Evolutionary conservation across 2,113 vertebrate genomes (phyloP), one percentile per base, ranked within the genome.

Genomic region (Pangasianodon hypophthalmus): DNA sequence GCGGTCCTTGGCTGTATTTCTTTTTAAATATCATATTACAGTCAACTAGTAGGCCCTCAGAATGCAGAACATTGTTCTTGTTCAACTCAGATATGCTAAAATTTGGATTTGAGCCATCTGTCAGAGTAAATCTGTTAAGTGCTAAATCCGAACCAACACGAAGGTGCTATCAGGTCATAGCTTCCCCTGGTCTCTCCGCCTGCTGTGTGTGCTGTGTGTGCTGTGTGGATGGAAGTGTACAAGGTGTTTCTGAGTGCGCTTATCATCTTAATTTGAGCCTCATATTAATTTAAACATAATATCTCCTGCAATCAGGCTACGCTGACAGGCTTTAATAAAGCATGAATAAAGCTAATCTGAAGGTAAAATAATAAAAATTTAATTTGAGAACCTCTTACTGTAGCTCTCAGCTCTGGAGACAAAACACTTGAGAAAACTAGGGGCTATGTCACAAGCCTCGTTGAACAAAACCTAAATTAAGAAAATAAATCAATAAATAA

Each of bases 111-210:
- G 48, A 81, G 29, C 14, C 79, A 81, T 50, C 79, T 81, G 79
- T n/a, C 79, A 18, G 13, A 50, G 26, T 11, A 16, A 80, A 80
- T 48, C 85, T 11, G 77, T 29, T 64, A 62, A 77, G 18, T 79
- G 83, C 54, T 64, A 75, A 85, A 85, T 84, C 54, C 44, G 18
- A 85, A 48, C 41, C 50, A 71, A n/a, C 32, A 13, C 1, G 7
- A 87, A 89, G 64, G 79, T 77, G 86, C 88, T 91, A 91, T 93
- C 84, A 90, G 91, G 58, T 92, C 93, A 92, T 92, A 32, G 29
- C 85, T 54, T 48, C 54, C 46, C 7, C 18, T 21, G 29, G 32
- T 86, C 84, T 89, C 52, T 58, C 71, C 5, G 50, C 84, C 88
- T 48, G 79, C 85, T 18, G 75, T 64, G 84, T 84, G 48, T 48